phyloP scores from a whole-genome alignment of 2,888 invertebrate species.

The Agrotis ipsilon region DNA sequence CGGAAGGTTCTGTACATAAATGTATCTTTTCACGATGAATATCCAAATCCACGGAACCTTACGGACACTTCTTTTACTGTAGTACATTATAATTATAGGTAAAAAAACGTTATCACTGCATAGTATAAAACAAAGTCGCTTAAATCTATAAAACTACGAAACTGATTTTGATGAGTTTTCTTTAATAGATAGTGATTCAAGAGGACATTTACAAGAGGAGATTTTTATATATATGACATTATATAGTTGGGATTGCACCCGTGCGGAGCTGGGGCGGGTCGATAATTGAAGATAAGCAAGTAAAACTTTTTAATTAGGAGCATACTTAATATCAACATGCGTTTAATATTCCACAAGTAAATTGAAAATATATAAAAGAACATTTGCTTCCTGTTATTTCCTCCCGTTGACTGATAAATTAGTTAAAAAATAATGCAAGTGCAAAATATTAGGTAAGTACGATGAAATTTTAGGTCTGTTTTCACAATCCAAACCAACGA shows the following conservation, averaged over 20 bases:
- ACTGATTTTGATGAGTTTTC: too few species aligned
- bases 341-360: not conserved
- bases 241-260: too few species aligned
- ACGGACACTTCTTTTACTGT: conserved; percentile 10
- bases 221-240: too few species aligned
- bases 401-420: not conserved
- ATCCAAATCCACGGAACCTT: not conserved
- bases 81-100: too few species aligned
- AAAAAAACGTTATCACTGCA: conserved; percentile 11
- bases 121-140: too few species aligned
- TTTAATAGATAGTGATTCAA: too few species aligned
- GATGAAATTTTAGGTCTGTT: too few species aligned
- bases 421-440: not conserved
- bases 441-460: too few species aligned
- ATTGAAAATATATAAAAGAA: not conserved
- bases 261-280: too few species aligned
- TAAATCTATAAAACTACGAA: too few species aligned
- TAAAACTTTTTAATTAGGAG: not conserved
- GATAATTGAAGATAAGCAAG: not conserved
- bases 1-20: not conserved
- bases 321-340: not conserved
- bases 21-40: not conserved
- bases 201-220: too few species aligned
- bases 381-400: not conserved
- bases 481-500: not conserved